Evolutionary conservation across 1,140 invertebrate genomes (phyloP), one percentile per base, ranked within the genome.

Genomic region (Galleria mellonella): DNA sequence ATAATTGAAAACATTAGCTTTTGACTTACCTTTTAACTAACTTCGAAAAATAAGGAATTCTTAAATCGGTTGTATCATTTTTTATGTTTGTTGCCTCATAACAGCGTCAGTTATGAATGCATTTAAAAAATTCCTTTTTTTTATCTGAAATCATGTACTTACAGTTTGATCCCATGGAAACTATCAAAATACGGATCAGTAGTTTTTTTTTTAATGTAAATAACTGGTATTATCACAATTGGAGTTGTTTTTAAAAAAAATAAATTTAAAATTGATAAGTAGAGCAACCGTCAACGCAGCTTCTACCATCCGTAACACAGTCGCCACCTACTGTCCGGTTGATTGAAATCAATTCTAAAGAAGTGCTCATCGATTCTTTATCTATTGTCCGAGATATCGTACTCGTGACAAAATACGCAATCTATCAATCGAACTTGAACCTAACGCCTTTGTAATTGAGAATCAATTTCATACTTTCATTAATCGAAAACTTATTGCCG

Each of bases 261-360:
- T 15, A 8, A 15, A 35, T 14, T 14, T 15, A 15, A 23, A 23
- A 23, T 8, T 15, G n/a, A 5, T 15, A 37, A 37, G 35, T 37
- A 37, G 35, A 37, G 35, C 35, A 37, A 17, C 35, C 9, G n/a
- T 5, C 4, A n/a, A 6, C 17, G 35, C 15, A 10, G n/a, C 8
- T 9, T n/a, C 14, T 9, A 17, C 11, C 12, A 17, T 46, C 17
- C 66, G 66, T 70, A 73, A 71, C 62, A 63, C 67, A 59, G 64
- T 66, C 59, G 70, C 72, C 72, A 72, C 72, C 72, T 73, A 73
- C 72, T 50, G 72, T 64, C 63, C 44, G 38, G 42, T 33, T 73
- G 72, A 76, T 76, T 67, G 72, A 72, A 72, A 72, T 72, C 68
- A 70, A 72, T 76, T 65, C 61, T 40, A 31, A 55, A 58, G 35